Conservation (phyloP, 2,888 invertebrate genomes). For the Cactoblastis cactorum region DNA sequence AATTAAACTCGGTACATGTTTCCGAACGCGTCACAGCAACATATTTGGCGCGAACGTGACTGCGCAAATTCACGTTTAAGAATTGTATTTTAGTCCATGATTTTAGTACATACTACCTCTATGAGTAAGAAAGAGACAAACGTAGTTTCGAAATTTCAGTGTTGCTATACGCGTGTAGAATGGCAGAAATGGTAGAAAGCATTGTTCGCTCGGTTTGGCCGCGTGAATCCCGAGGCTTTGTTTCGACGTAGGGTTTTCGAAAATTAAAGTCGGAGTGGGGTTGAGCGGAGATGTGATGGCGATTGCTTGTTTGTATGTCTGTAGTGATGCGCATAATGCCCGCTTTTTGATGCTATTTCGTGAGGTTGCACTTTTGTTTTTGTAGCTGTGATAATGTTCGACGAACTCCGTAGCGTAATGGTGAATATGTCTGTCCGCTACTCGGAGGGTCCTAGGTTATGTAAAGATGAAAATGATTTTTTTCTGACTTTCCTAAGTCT, state of each 20-base stretch:
- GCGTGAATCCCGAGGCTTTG: conserved; percentile 73
- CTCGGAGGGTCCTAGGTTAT: too few species aligned
- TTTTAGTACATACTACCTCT: too few species aligned
- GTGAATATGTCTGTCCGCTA: too few species aligned
- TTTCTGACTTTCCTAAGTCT: too few species aligned
- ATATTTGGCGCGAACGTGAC: conserved; percentile 49
- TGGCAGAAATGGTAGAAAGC: conserved; percentile 55
- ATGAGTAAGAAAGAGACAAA: conserved; percentile 45
- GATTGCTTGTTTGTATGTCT: conserved; percentile 60
- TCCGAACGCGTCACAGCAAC: conserved; percentile 47
- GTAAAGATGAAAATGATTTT: too few species aligned
- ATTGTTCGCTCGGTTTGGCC: conserved; percentile 74
- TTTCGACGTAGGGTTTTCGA: conserved; percentile 70
- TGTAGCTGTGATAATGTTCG: background rate
- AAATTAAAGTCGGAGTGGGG: conserved; percentile 69
- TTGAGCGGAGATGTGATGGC: conserved; percentile 52
- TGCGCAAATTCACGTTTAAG: too few species aligned
- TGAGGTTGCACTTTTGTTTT: background rate
- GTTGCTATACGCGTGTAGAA: conserved; percentile 49
- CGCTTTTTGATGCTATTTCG: conserved; percentile 3
- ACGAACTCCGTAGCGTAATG: too few species aligned
- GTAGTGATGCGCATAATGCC: conserved; percentile 8
- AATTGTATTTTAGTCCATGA: too few species aligned
- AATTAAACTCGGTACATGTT: conserved; percentile 68
- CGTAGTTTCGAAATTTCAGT: conserved; percentile 51